Evolutionary conservation across 2,888 invertebrate genomes (phyloP).

Genomic region (Chironomus tentans): DNA sequence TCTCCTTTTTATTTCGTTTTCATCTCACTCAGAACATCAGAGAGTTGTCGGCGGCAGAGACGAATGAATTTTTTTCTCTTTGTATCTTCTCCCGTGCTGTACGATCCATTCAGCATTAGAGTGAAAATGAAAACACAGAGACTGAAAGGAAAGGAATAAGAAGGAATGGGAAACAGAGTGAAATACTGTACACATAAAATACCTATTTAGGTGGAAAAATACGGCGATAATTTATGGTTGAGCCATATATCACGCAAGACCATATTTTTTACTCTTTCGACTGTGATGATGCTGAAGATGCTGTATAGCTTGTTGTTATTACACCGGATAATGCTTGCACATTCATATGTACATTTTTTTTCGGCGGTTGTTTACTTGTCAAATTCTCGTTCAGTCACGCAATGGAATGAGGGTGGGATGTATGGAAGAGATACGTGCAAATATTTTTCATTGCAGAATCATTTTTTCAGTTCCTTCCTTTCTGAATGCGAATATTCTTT

Average conservation of each 20-base stretch:
- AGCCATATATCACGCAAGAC: constrained; percentile 22
- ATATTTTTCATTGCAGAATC: no score
- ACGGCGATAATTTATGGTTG: constrained; percentile 18
- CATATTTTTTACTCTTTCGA: not conserved
- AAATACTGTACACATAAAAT: constrained; percentile 19
- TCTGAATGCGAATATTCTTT: no score
- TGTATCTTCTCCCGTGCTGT: not conserved
- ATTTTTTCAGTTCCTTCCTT: no score
- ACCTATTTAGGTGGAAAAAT: constrained; percentile 23
- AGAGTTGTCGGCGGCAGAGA: not conserved
- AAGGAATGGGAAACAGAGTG: not conserved
- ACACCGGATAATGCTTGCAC: no score
- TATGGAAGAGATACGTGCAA: no score
- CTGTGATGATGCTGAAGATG: not conserved
- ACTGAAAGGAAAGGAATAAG: not conserved
- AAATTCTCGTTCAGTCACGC: no score
- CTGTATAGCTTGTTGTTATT: not conserved
- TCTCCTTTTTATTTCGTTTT: not conserved
- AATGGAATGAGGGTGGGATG: no score
- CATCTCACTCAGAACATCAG: not conserved
- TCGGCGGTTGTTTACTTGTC: no score
- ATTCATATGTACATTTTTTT: no score
- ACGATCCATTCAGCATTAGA: not conserved
- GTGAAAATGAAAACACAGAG: not conserved
- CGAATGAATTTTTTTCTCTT: not conserved